Evolutionary conservation across 2,888 invertebrate genomes (phyloP), one percentile per base, ranked within the genome.

Genomic region (Melanargia galathea): DNA sequence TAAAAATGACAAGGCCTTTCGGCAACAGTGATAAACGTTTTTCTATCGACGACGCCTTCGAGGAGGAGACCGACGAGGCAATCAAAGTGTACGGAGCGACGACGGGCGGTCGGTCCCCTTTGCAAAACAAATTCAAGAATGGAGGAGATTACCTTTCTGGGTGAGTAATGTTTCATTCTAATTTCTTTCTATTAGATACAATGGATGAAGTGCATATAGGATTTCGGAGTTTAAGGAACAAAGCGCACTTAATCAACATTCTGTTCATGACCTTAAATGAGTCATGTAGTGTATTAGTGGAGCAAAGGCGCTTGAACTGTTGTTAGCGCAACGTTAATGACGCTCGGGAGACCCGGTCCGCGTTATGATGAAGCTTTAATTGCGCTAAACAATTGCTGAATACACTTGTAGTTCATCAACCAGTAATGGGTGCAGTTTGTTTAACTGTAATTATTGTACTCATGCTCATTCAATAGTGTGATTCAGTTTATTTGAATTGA

Each of bases 21-120:
- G 87, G 90, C 72, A 87, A 83, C 68, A 87, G 79, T 81, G 93
- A 93, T 73, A 94, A 94, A 79, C 91, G 95, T 71, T 96, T 96
- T 87, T 95, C 95, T 57, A 96, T 96, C 75, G 96, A 96, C 84
- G 96, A 96, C 84, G 96, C 96, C 13, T 96, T 96, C 78, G 96
- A 96, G 79, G 96, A 96, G 80, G 96, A 96, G 81, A 95, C 96
- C 52, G 96, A 96, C 77, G 96, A 96, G 63, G 70, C 70, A 54
- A 68, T 68, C 75, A 94, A 95, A 79, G 95, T 96, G 52, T 96
- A 96, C 83, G 96, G 96, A 55, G 93, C 95, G 57, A 95, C 95
- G 55, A 95, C 95, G 55, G 94, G 94, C 69, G 94, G 95, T 82
- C 93, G 94, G 75, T 94, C 95, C 69, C 95, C 95, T 75, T 90